These are phyloP conservation scores for Brachyhypopomus gauderio DNA, from an alignment of 2,113 vertebrate species.

Conservation along the genomic window DNA sequence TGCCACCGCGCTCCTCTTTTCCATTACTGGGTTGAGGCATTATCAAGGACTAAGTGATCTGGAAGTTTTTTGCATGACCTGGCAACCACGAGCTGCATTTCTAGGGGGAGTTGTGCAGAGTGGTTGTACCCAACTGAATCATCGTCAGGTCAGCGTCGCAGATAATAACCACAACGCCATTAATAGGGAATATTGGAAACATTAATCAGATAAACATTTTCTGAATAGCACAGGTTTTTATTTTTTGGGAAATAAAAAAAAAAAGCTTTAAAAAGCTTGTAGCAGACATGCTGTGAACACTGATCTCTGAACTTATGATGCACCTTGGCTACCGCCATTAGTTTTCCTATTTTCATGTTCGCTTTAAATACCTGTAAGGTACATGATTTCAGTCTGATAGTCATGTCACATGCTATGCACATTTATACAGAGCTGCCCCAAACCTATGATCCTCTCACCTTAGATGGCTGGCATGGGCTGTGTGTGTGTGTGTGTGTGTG, in stretches of 20 bases:
- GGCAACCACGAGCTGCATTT: background rate
- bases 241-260: background rate
- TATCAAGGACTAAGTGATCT: background rate
- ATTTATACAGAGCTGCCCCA: constrained; percentile 13
- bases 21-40: background rate
- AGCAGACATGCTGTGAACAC: background rate
- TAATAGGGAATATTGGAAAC: too few relatives aligned
- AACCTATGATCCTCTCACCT: constrained; percentile 34
- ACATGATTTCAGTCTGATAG: background rate
- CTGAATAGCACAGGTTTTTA: background rate
- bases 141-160: background rate
- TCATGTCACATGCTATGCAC: background rate
- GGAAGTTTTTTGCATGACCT: background rate
- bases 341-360: too few relatives aligned
- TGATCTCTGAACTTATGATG: background rate
- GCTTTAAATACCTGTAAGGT: background rate
- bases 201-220: too few relatives aligned
- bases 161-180: too few relatives aligned
- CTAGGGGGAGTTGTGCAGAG: background rate
- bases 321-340: background rate
- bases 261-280: too few relatives aligned
- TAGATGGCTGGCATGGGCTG: constrained; percentile 18
- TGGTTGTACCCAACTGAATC: background rate
- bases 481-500: constrained; percentile 12
- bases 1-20: background rate